Evolutionary conservation across 1,140 invertebrate genomes (phyloP), one percentile per base, ranked within the genome.

Genomic region (Papilio polyxenes): DNA sequence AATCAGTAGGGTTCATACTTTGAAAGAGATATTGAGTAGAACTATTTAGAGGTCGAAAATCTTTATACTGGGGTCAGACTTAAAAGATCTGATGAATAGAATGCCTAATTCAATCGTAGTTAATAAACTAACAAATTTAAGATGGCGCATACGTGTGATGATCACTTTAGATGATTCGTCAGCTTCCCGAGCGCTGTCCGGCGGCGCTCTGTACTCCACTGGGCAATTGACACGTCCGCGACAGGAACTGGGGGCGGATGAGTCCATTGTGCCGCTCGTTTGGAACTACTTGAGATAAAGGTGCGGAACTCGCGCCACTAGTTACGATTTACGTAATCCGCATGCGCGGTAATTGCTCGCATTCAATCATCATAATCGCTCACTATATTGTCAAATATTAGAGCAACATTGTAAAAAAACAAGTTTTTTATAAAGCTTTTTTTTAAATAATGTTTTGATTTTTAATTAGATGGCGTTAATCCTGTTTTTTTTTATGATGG

Each of bases 221-320:
- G 79, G 78, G 81, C 87, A 86, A 85, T 86, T 85, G 85, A 85
- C 82, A 81, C 77, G 82, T 84, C 83, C 82, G 83, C 84, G 86
- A 83, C 83, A 75, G 84, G 84, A 86, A 84, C 78, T 51, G 53
- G 69, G 72, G 83, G 75, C 85, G 86, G 84, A 85, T 85, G 84
- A 83, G 37, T 76, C 83, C 81, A 88, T 87, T 87, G 84, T 75
- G 77, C 59, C 72, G 82, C 82, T 88, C 83, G 81, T 83, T 85
- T 85, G 69, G 82, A 78, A 51, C 76, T 87, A 84, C 85, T 85
- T 85, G 82, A 84, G 81, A 82, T 85, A 82, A 84, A 84, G 83
- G 80, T 87, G 82, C 80, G 84, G 62, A 84, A 78, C 81, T 82
- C 31, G 74, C 81, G 75, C 37, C 80, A 37, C 69, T 81, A 17